phyloP scores from a whole-genome alignment of 2,797 vertebrate genomes.

The Rhinatrema bivittatum region DNA sequence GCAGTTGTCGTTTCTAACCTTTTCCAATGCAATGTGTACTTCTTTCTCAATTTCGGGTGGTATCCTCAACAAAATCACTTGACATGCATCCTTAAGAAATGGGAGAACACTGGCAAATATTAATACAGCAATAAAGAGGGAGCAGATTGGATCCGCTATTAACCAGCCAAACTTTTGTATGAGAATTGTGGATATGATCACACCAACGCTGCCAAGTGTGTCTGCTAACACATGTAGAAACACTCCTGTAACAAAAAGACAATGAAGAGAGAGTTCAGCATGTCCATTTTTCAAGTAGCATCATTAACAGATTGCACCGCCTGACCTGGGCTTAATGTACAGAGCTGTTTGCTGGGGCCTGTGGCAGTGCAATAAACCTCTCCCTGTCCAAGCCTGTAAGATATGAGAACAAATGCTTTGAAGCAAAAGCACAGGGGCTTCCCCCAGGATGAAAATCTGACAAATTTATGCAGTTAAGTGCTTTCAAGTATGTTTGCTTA shows the following conservation, averaged over 20 bases:
- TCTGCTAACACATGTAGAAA: constrained; percentile 93
- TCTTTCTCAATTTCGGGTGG: constrained; percentile 88
- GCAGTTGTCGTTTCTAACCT: constrained; percentile 65
- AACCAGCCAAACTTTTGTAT: constrained; percentile 97
- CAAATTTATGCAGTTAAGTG: too few relatives aligned
- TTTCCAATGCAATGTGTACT: constrained; percentile 80
- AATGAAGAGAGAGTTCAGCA: not conserved
- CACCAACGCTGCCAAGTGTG: constrained; percentile 92
- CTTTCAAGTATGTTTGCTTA: too few relatives aligned
- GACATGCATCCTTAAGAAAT: constrained; percentile 87
- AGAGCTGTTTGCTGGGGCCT: too few relatives aligned
- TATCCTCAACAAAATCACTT: constrained; percentile 81
- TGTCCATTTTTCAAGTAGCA: not conserved
- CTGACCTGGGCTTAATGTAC: too few relatives aligned
- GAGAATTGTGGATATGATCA: constrained; percentile 91
- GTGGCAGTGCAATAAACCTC: too few relatives aligned
- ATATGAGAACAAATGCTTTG: too few relatives aligned
- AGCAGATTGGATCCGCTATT: constrained; percentile 94
- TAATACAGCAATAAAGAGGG: constrained; percentile 87
- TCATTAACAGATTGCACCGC: not conserved
- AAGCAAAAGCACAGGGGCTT: too few relatives aligned
- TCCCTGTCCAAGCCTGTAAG: too few relatives aligned
- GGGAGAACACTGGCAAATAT: constrained; percentile 97
- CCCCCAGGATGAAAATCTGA: too few relatives aligned
- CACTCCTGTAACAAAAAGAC: constrained; percentile 67